Conservation (phyloP, 2,113 vertebrate genomes). For the Scatophagus argus region DNA sequence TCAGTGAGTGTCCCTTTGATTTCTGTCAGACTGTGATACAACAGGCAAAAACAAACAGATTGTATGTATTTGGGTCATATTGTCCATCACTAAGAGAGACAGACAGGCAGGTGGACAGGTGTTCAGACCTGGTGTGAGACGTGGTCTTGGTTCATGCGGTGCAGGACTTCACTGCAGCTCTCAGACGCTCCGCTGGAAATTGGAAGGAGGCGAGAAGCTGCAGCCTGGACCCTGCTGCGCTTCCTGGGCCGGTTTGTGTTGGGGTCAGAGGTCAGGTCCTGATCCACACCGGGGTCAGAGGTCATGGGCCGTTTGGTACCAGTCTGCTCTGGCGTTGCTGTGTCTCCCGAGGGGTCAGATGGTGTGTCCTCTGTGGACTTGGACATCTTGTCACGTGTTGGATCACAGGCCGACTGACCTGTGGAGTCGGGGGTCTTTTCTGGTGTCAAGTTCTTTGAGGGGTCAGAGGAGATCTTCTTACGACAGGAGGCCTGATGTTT, state of each 20-base stretch:
- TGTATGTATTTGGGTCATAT: too few species aligned
- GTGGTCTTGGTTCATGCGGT: slow-evolving; percentile 71
- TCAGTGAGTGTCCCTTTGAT: too few species aligned
- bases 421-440: background rate
- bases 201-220: slow-evolving; percentile 64
- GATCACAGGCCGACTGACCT: background rate
- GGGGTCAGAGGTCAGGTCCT: slow-evolving; percentile 1
- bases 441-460: background rate
- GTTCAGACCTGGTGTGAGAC: slow-evolving; percentile 70
- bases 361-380: slow-evolving; percentile 1
- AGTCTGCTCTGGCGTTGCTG: background rate
- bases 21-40: too few species aligned
- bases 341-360: background rate
- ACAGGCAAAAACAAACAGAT: too few species aligned
- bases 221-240: slow-evolving; percentile 65
- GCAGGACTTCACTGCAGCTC: slow-evolving; percentile 70
- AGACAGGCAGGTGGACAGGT: background rate
- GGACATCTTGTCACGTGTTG: background rate
- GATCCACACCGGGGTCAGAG: slow-evolving; percentile 4
- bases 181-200: slow-evolving; percentile 67
- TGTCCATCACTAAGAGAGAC: too few species aligned
- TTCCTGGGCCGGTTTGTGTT: slow-evolving; percentile 30
- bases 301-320: background rate
- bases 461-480: slow-evolving; percentile 54
- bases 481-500: slow-evolving; percentile 71